A percentile compares a stretch with the other conserved stretches of the same genome.
phyloP scores from a whole-genome alignment of 2,113 vertebrate species.

The Calyptomena viridis region DNA sequence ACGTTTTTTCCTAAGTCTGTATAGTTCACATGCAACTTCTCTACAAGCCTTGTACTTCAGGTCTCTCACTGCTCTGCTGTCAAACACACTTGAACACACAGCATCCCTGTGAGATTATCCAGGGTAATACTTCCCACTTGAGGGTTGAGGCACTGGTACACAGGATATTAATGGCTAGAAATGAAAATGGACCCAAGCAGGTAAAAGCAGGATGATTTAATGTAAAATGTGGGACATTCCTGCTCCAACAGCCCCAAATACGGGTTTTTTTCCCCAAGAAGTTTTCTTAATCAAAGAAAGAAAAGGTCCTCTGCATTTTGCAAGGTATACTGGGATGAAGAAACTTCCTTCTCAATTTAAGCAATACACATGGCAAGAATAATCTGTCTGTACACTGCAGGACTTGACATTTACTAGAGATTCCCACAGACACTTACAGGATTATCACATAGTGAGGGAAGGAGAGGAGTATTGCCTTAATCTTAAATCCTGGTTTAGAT shows the following conservation, averaged over 20 bases:
- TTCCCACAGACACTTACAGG: neutral
- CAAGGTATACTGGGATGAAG: neutral
- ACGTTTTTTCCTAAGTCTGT: neutral
- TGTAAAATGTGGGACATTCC: neutral
- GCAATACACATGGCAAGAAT: neutral
- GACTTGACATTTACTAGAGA: neutral
- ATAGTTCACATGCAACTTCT: neutral
- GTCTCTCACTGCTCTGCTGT: neutral
- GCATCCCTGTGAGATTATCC: neutral
- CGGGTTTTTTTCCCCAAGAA: neutral
- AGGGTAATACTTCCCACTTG: too few species aligned
- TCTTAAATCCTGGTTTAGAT: neutral
- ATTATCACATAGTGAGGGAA: neutral
- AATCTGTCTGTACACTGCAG: neutral
- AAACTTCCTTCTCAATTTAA: neutral
- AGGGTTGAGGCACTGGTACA: neutral
- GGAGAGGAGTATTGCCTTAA: neutral
- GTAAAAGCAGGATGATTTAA: neutral
- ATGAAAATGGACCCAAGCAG: neutral
- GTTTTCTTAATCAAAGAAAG: neutral
- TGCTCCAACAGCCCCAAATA: neutral
- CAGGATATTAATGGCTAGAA: neutral
- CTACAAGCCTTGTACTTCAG: neutral
- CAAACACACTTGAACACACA: accelerated
- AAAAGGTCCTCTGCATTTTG: neutral